Evolutionary conservation across 30 jellyfish, hydroid and myxozoan genomes (phyloP).

Genomic region (Hydra vulgaris): DNA sequence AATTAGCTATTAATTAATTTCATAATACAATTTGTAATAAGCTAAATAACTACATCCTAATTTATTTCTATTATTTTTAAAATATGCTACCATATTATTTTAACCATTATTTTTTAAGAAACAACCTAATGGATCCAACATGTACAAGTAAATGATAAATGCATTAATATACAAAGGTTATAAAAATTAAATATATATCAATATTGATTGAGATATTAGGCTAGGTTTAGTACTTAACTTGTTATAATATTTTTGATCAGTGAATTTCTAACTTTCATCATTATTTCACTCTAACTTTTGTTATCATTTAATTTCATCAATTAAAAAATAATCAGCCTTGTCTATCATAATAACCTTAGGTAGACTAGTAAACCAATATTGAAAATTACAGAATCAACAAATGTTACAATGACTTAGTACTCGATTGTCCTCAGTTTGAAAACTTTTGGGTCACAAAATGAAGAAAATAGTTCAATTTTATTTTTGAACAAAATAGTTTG

Average conservation of each 20-base stretch:
- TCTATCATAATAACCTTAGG: not conserved
- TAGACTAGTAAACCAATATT: not conserved
- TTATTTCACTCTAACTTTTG: not conserved
- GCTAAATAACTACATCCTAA: too few species aligned
- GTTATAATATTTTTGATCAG: not conserved
- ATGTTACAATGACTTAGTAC: not conserved
- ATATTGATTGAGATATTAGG: not conserved
- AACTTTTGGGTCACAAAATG: not conserved
- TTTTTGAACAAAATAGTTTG: not conserved
- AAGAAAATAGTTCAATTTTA: not conserved
- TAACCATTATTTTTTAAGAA: too few species aligned
- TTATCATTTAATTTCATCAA: not conserved
- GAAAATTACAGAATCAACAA: not conserved
- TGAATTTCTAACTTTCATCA: not conserved
- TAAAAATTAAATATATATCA: not conserved
- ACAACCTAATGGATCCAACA: too few species aligned
- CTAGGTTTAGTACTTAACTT: not conserved
- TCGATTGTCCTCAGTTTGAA: not conserved
- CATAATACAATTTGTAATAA: too few species aligned
- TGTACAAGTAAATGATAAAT: not conserved
- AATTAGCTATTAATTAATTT: too few species aligned
- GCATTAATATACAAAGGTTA: not conserved
- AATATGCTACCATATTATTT: too few species aligned
- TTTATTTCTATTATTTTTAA: too few species aligned
- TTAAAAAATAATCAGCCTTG: not conserved